Evolutionary conservation across 2,888 invertebrate species (phyloP).

Genomic region (Xestia ashworthii): DNA sequence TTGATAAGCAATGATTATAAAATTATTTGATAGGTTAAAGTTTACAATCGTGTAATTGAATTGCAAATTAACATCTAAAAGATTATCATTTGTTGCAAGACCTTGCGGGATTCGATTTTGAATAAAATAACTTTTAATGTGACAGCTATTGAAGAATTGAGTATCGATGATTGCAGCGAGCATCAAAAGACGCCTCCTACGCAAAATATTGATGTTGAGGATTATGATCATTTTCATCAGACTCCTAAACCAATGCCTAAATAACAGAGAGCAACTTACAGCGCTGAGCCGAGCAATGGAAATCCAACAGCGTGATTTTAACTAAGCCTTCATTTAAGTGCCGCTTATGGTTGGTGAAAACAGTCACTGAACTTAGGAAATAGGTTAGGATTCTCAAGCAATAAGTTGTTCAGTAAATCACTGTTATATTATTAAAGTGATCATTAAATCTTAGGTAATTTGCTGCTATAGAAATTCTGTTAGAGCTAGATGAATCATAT

Average conservation of each 20-base stretch:
- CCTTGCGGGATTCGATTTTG: slow-evolving; percentile 24
- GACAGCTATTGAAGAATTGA: slow-evolving; percentile 23
- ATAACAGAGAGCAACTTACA: neutral
- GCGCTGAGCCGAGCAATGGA: neutral
- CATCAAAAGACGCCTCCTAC: slow-evolving; percentile 35
- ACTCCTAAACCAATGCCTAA: neutral
- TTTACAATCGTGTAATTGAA: slow-evolving; percentile 65
- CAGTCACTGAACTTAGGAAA: neutral
- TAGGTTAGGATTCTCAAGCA: slow-evolving; percentile 17
- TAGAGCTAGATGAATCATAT: neutral
- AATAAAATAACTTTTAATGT: slow-evolving; percentile 40
- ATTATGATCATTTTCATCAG: neutral
- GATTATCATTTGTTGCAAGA: slow-evolving; percentile 53
- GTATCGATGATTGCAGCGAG: neutral
- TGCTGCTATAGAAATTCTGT: slow-evolving; percentile 19
- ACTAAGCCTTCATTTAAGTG: neutral
- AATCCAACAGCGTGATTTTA: neutral
- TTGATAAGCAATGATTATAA: slow-evolving; percentile 63
- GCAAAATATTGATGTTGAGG: slow-evolving; percentile 5
- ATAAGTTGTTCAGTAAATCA: slow-evolving; percentile 42
- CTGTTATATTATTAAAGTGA: slow-evolving; percentile 23
- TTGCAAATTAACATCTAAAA: slow-evolving; percentile 56
- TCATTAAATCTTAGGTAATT: slow-evolving; percentile 33
- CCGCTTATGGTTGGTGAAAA: neutral
- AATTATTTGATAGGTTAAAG: slow-evolving; percentile 60